phyloP scores from a whole-genome alignment of 2,888 invertebrate genomes.

The Pyrrhosoma nymphula region DNA sequence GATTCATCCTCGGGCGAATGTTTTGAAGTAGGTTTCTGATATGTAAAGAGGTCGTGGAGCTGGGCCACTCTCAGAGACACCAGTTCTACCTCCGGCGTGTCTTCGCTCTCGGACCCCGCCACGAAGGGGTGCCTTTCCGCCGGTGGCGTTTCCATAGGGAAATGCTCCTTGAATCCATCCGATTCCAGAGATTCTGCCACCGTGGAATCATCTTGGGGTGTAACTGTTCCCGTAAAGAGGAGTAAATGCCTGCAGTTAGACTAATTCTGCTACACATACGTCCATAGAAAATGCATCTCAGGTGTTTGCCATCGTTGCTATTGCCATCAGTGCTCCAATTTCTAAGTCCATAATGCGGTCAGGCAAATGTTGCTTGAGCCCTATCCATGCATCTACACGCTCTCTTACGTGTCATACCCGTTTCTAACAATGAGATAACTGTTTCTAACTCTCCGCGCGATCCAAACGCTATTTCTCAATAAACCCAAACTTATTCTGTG shows the following conservation, averaged over 20 bases:
- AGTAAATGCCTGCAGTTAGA: conserved; percentile 70
- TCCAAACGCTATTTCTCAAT: neutral
- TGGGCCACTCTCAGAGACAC: conserved; percentile 53
- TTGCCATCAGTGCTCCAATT: conserved; percentile 69
- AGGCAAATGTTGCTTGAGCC: neutral
- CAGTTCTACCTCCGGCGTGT: conserved; percentile 42
- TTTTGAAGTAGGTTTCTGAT: conserved; percentile 17
- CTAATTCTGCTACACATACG: conserved; percentile 53
- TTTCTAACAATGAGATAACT: neutral
- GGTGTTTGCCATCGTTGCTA: conserved; percentile 69
- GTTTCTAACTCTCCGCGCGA: neutral
- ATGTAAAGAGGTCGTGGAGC: conserved; percentile 42
- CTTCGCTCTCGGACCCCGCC: conserved; percentile 39
- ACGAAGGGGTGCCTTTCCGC: conserved; percentile 49
- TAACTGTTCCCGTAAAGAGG: conserved; percentile 76
- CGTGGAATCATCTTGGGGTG: conserved; percentile 78
- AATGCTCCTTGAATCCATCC: conserved; percentile 80
- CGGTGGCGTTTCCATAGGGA: conserved; percentile 78
- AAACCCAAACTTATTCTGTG: neutral
- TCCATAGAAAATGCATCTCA: conserved; percentile 57
- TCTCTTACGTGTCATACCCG: neutral
- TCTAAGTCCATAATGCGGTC: conserved; percentile 45
- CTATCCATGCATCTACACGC: conserved; percentile 3
- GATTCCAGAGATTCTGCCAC: conserved; percentile 80
- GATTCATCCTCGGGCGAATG: neutral